Evolutionary conservation across 2,113 vertebrate genomes (phyloP), one percentile per base, ranked within the genome.

Genomic region (Tetrao urogallus): DNA sequence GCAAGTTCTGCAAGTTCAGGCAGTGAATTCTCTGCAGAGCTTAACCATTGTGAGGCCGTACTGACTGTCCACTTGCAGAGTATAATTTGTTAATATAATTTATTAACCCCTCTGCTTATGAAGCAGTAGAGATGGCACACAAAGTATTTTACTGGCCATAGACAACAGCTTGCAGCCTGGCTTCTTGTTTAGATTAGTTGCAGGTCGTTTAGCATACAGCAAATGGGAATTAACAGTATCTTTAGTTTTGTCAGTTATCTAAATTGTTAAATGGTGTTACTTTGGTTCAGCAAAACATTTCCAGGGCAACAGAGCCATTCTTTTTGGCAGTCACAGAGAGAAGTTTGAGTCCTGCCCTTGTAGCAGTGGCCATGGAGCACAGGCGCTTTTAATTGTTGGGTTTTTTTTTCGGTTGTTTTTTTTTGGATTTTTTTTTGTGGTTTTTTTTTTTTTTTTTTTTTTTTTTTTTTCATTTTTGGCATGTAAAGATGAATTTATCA

Each of bases 281-380:
- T 92, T 54, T 45, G 60, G 76, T 58, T 93, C 91, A 91, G 56
- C 30, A 96, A 91, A 95, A 87, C 75, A 84, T 84, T 69, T 92
- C 74, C 45, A 79, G 74, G 72, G 17, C 34, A 58, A 11, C 42
- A 36, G 34, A 90, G 66, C 45, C 45, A 2, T 47, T 77, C 60
- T 52, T 84, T 89, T 88, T 75, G 80, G 64, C 85, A 93, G 70
- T 73, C 82, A 88, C 61, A 79, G 77, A 10, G 32, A 60, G 67
- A 86, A 81, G 40, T 94, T 87, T 88, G 15, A 20, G 66, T 85
- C 76, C 61, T 89, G 47, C 32, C 84, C 82, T 72, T 86, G 25
- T 77, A 82, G 78, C 84, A 66, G 57, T 2, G 24, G 65, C 70
- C 63, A 57, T 28, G 57, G 45, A 91, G 42, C 67, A 65, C 50